Percentiles rank a stretch among this genome's conserved stretches.
Evolutionary conservation across 2,888 invertebrate genomes (phyloP).

Genomic region (Thera obeliscata): DNA sequence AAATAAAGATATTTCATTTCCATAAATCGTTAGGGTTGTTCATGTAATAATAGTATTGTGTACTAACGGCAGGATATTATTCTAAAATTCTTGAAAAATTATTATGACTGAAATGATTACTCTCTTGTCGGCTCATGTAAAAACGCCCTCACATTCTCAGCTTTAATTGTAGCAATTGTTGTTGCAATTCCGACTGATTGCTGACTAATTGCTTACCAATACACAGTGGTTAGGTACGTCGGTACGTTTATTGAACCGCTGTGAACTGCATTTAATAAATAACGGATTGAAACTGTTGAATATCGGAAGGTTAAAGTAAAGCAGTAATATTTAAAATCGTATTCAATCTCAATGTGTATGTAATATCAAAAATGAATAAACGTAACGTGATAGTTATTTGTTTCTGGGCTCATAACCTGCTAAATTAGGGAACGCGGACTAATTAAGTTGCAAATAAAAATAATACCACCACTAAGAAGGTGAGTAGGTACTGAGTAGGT

Average conservation of each 20-base stretch:
- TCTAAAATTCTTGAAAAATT: not conserved
- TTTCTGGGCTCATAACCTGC: not conserved
- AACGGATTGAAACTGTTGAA: conserved; percentile 18
- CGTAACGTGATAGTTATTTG: not conserved
- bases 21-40: no score
- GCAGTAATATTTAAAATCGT: not conserved
- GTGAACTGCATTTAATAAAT: conserved; percentile 28
- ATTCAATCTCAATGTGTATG: not conserved
- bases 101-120: no score
- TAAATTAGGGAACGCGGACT: no score
- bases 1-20: no score
- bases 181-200: conserved; percentile 40
- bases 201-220: conserved; percentile 48
- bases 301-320: not conserved
- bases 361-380: not conserved
- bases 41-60: no score
- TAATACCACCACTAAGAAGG: no score
- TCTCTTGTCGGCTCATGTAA: conserved; percentile 6
- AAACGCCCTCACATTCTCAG: conserved; percentile 41
- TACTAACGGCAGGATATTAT: no score
- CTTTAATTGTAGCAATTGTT: conserved; percentile 51
- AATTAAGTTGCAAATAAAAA: no score
- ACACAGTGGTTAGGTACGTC: conserved; percentile 15
- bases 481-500: no score
- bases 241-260: conserved; percentile 42